Evolutionary conservation across 2,113 vertebrate genomes (phyloP).

Genomic region (Epinephelus moara): DNA sequence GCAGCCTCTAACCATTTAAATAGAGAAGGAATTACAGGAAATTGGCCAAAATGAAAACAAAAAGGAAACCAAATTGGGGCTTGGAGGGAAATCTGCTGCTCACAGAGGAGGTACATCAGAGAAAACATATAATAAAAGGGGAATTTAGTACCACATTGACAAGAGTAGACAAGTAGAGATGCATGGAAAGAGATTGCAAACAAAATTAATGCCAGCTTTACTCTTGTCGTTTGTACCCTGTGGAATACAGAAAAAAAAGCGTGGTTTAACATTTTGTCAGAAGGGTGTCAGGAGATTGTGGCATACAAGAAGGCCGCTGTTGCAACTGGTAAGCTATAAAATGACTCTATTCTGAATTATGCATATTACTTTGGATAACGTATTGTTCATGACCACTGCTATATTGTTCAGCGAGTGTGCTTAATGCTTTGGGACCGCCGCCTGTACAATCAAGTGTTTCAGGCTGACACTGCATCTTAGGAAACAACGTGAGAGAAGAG

Average conservation of each 20-base stretch:
- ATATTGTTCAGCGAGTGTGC: slow-evolving; percentile 62
- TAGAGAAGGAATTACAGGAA: slow-evolving; percentile 22
- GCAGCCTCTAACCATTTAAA: slow-evolving; percentile 39
- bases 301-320: slow-evolving; percentile 56
- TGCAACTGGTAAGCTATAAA: slow-evolving; percentile 65
- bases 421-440: slow-evolving; percentile 56
- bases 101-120: slow-evolving; percentile 37
- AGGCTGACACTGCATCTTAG: slow-evolving; percentile 52
- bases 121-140: slow-evolving; percentile 49
- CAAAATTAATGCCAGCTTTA: slow-evolving; percentile 69
- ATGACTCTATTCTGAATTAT: slow-evolving; percentile 72
- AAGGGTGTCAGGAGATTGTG: slow-evolving; percentile 68
- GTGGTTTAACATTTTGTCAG: slow-evolving; percentile 65
- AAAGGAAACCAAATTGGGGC: slow-evolving; percentile 48
- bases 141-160: slow-evolving; percentile 54
- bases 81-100: slow-evolving; percentile 33
- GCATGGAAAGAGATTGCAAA: slow-evolving; percentile 60
- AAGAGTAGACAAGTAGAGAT: slow-evolving; percentile 58
- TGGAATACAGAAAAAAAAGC: slow-evolving; percentile 65
- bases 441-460: slow-evolving; percentile 51
- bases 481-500: slow-evolving; percentile 18
- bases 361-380: slow-evolving; percentile 61
- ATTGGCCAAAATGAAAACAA: slow-evolving; percentile 49
- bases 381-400: slow-evolving; percentile 64
- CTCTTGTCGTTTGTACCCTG: slow-evolving; percentile 55